Base-by-base conservation (phyloP, 2,113 vertebrate species). In the Ornithorhynchus anatinus region DNA sequence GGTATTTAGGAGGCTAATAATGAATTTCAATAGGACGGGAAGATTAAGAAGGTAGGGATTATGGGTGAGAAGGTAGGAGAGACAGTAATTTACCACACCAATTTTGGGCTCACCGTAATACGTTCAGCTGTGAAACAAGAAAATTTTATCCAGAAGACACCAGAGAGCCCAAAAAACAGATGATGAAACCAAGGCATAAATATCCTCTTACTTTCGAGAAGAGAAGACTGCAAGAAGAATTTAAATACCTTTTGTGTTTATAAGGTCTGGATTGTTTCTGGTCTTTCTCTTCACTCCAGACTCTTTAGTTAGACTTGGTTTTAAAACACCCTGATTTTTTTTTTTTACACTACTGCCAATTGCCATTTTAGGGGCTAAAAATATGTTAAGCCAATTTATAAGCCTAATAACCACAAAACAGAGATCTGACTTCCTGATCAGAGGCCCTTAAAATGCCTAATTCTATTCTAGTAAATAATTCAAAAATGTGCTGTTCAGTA, bases 31-130 rank as follows among this genome's bases (percentile, higher is more conserved):
- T 48, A 69, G 25, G 20, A 6, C 10, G 1, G 37, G 33, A 25
- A 13, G 40, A 40, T 13, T 1, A 0, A 13, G n/a, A n/a, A n/a
- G 42, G 51, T 56, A 25, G 23, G 52, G 42, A 38, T 38, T n/a
- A 66, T 75, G 48, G 45, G 54, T 20, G 16, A 45, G 35, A 17
- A 43, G 37, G 54, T 31, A 51, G 42, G 9, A 4, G 42, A 56
- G 59, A 68, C 25, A 53, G 47, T 80, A 54, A 72, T 88, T 81
- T 60, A 51, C 80, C 74, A 62, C 35, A 42, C 37, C 69, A 82
- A 74, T 68, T 73, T 70, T 77, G 59, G 74, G 71, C 78, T 79
- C 62, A 54, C 51, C 75, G 73, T 58, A 82, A 77, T 57, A 76
- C 20, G 32, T 59, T 79, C 60, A 27, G 9, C 1, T 59, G 58